Percentiles rank a stretch among this genome's conserved stretches.
phyloP scores from a whole-genome alignment of 2,113 vertebrate genomes.

The Coracopsis vasa region DNA sequence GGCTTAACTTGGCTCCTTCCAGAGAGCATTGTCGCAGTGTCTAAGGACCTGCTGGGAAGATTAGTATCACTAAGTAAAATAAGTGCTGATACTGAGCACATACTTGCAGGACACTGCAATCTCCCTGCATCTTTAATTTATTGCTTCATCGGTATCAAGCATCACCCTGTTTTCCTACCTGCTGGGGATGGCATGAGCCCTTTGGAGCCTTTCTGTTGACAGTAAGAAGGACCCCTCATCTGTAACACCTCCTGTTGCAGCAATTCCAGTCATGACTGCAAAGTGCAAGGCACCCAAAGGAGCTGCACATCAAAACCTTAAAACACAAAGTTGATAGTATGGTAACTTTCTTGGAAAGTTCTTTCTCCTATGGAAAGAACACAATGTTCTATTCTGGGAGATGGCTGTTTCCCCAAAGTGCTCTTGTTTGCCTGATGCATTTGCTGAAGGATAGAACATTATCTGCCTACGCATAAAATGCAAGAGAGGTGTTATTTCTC shows the following conservation, averaged over 20 bases:
- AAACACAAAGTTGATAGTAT: not conserved
- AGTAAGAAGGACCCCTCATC: not conserved
- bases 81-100: accelerated
- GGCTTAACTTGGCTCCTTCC: not conserved
- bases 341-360: not conserved
- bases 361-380: not conserved
- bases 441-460: slow-evolving; percentile 25
- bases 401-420: not conserved
- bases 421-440: slow-evolving; percentile 32
- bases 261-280: not conserved
- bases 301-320: not conserved
- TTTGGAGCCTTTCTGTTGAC: not conserved
- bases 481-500: not conserved
- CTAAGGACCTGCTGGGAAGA: not conserved
- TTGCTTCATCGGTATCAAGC: not conserved
- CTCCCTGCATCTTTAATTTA: not conserved
- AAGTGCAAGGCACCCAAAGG: not conserved
- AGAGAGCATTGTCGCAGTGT: not conserved
- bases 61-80: not conserved
- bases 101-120: not conserved
- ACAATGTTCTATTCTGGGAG: slow-evolving; percentile 37
- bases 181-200: accelerated
- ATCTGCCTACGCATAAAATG: slow-evolving; percentile 12
- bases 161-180: not conserved
- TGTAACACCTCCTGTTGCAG: not conserved